A percentile compares a stretch with the other conserved stretches of the same genome.
phyloP scores from a whole-genome alignment of 92 coral and sea anemone species.

The Pocillopora meandrina region DNA sequence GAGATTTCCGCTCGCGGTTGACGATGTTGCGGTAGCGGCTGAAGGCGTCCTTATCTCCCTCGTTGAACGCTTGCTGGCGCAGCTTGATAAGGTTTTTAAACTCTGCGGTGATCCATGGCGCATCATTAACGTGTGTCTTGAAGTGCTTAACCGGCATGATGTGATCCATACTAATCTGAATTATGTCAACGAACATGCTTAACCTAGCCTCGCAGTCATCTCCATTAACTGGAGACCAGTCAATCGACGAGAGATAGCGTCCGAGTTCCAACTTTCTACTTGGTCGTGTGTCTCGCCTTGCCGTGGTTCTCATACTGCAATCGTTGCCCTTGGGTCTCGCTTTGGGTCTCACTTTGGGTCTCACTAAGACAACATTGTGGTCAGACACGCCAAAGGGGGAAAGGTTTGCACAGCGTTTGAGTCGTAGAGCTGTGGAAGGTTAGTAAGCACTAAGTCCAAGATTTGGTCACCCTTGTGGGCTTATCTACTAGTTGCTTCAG shows the following conservation, averaged over 20 bases:
- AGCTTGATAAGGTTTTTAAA: conserved; percentile 52
- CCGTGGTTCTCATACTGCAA: neutral
- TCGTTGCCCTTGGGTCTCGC: neutral
- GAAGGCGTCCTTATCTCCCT: conserved; percentile 15
- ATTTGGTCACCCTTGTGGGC: conserved; percentile 55
- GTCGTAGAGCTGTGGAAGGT: conserved; percentile 46
- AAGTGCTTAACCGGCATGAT: conserved; percentile 12
- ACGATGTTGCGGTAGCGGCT: conserved; percentile 46
- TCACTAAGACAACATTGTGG: conserved; percentile 16
- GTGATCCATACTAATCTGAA: conserved; percentile 46
- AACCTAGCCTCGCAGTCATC: conserved; percentile 34
- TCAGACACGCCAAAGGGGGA: conserved; percentile 36
- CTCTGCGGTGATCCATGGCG: conserved; percentile 22
- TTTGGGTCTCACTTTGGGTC: neutral
- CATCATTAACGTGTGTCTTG: conserved; percentile 4
- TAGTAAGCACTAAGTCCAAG: conserved; percentile 61
- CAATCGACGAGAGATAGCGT: conserved; percentile 28
- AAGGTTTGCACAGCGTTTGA: conserved; percentile 35
- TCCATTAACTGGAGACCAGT: conserved; percentile 51
- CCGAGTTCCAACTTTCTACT: conserved; percentile 40
- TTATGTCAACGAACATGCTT: conserved; percentile 26
- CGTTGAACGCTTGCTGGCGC: conserved; percentile 39
- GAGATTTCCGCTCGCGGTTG: conserved; percentile 35
- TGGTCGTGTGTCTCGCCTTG: conserved; percentile 17
- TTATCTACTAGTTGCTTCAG: conserved; percentile 59